Percentiles rank a stretch among this genome's conserved stretches.
phyloP scores from a whole-genome alignment of 2,888 invertebrate genomes.

The Itoplectis maculator region DNA sequence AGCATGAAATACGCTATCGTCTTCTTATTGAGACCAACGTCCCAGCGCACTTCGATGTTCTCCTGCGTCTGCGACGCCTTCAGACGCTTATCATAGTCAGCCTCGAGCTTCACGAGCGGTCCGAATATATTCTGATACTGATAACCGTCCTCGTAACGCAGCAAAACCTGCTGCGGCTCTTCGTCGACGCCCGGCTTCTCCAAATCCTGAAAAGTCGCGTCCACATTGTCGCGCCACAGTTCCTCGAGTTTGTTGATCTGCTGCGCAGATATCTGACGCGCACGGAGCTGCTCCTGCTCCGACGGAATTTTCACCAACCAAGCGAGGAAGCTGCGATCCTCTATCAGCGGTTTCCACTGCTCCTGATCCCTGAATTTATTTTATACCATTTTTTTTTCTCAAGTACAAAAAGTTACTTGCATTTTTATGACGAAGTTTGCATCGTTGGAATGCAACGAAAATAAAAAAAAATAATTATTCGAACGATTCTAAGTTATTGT shows the following conservation, averaged over 20 bases:
- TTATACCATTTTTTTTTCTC: conserved; percentile 13
- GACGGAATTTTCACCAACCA: conserved; percentile 99
- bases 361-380: conserved; percentile 93
- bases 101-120: conserved; percentile 98
- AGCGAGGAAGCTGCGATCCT: conserved; percentile 97
- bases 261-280: conserved; percentile 98
- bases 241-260: conserved; percentile 99
- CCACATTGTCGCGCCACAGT: conserved; percentile 99
- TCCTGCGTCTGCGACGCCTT: conserved; percentile 99
- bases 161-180: conserved; percentile 93
- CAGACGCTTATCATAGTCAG: conserved; percentile 98
- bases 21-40: conserved; percentile 98
- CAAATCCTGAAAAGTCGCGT: conserved; percentile 98
- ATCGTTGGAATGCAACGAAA: too few relatives aligned
- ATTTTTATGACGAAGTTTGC: neutral
- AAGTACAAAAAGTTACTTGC: neutral
- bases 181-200: conserved; percentile 99
- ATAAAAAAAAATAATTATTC: too few relatives aligned
- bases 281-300: conserved; percentile 97
- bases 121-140: conserved; percentile 99
- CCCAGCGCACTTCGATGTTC: conserved; percentile 99
- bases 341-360: conserved; percentile 99
- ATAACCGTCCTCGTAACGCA: conserved; percentile 98
- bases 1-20: conserved; percentile 98
- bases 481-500: too few relatives aligned